Conservation (phyloP, 2,113 vertebrate species). For the Nycticorax nycticorax region DNA sequence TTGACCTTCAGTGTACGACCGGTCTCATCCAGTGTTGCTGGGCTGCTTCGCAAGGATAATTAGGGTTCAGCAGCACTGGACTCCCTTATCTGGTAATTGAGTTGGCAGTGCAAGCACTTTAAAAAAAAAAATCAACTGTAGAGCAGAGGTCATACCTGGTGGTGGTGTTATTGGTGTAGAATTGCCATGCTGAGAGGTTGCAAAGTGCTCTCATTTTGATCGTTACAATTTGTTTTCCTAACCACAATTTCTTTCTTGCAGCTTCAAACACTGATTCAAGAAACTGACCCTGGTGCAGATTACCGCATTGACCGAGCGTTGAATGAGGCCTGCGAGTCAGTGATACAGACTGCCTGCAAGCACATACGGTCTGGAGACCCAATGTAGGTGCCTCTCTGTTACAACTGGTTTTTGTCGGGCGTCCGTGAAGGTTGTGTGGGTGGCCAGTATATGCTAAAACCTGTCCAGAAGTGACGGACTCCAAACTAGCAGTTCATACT, state of each 20-base stretch:
- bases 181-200: background rate
- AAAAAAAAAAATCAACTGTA: background rate
- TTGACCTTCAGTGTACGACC: background rate
- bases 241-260: conserved; percentile 50
- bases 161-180: background rate
- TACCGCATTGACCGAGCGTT: conserved; percentile 94
- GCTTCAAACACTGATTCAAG: conserved; percentile 94
- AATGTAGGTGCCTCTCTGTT: conserved; percentile 81
- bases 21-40: background rate
- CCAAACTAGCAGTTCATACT: background rate
- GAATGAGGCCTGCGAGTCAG: conserved; percentile 95
- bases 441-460: background rate
- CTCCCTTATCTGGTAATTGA: background rate
- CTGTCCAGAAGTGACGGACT: background rate
- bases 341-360: conserved; percentile 97
- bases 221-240: background rate
- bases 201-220: background rate
- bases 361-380: conserved; percentile 95
- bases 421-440: background rate
- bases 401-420: fast-evolving
- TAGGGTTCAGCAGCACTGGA: background rate
- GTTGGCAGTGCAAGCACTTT: background rate
- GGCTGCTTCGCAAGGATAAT: background rate
- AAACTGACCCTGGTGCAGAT: conserved; percentile 92
- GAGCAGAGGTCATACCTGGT: background rate